phyloP scores from a whole-genome alignment of 2,888 invertebrate genomes.

The Caenorhabditis sulstoni region DNA sequence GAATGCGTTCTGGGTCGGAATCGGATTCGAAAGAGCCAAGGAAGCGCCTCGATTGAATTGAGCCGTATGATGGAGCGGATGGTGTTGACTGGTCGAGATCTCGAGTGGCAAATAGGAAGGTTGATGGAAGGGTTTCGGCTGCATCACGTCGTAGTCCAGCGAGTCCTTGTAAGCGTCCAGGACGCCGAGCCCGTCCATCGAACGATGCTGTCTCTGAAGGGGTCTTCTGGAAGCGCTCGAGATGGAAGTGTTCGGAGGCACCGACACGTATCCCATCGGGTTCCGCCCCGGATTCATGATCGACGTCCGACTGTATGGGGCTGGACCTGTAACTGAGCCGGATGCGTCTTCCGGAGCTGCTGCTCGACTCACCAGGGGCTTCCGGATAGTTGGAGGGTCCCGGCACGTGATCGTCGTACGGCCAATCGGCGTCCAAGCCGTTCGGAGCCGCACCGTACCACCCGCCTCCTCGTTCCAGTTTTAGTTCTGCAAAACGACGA shows the following conservation, averaged over 20 bases:
- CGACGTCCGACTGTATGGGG: constrained; percentile 40
- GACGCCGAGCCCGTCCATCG: constrained; percentile 72
- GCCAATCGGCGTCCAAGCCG: constrained; percentile 37
- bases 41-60: constrained; percentile 32
- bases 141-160: constrained; percentile 39
- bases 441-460: constrained; percentile 39
- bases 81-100: constrained; percentile 53
- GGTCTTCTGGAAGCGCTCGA: constrained; percentile 33
- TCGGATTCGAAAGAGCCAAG: constrained; percentile 67
- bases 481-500: constrained; percentile 20
- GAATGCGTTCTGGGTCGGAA: constrained; percentile 64
- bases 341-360: too few species aligned
- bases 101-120: constrained; percentile 55
- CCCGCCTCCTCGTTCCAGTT: constrained; percentile 51
- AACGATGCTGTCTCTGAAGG: constrained; percentile 73
- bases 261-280: constrained; percentile 46
- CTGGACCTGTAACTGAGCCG: constrained; percentile 30
- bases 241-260: constrained; percentile 37
- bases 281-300: constrained; percentile 43
- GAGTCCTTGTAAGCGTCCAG: constrained; percentile 58
- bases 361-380: constrained; percentile 31
- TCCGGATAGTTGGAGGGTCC: constrained; percentile 60
- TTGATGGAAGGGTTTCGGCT: constrained; percentile 35
- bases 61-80: constrained; percentile 10
- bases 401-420: constrained; percentile 51